Evolutionary conservation across 2,797 vertebrate species (phyloP).

Genomic region (Bovichtus diacanthus): DNA sequence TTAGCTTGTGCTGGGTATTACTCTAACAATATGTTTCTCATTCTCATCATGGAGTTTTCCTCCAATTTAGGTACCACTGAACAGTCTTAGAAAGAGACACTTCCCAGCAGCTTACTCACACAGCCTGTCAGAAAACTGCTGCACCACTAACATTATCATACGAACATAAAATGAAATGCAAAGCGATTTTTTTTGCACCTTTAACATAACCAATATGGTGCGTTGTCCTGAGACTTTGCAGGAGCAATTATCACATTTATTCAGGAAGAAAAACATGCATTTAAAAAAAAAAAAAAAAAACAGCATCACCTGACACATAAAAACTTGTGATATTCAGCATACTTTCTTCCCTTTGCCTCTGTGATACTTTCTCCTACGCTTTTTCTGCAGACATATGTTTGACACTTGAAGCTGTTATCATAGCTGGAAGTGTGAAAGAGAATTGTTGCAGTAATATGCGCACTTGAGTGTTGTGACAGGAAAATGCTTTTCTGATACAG

Average conservation of each 20-base stretch:
- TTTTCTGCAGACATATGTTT: constrained; percentile 81
- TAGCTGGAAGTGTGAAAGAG: constrained; percentile 80
- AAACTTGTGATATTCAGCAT: constrained; percentile 77
- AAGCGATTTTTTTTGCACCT: constrained; percentile 72
- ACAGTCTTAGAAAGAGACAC: constrained; percentile 46
- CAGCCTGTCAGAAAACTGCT: constrained; percentile 62
- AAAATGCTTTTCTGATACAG: constrained; percentile 67
- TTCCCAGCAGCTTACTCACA: constrained; percentile 51
- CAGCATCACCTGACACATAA: constrained; percentile 69
- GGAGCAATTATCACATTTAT: constrained; percentile 84
- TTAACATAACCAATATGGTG: constrained; percentile 76
- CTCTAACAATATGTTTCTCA: constrained; percentile 54
- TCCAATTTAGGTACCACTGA: constrained; percentile 24
- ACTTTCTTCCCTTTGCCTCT: constrained; percentile 65
- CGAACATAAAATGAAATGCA: constrained; percentile 41
- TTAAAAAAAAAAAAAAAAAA: constrained; percentile 33
- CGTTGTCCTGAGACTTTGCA: constrained; percentile 67
- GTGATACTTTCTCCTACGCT: constrained; percentile 72
- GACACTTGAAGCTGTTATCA: constrained; percentile 80
- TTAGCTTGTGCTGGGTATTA: constrained; percentile 43
- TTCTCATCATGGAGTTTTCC: constrained; percentile 37
- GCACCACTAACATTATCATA: constrained; percentile 37
- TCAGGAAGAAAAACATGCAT: constrained; percentile 35
- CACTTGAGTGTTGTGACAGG: constrained; percentile 74
- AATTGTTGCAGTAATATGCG: constrained; percentile 75